Evolutionary conservation across 2,113 vertebrate species (phyloP).

Genomic region (Rhagologus leucostigma): DNA sequence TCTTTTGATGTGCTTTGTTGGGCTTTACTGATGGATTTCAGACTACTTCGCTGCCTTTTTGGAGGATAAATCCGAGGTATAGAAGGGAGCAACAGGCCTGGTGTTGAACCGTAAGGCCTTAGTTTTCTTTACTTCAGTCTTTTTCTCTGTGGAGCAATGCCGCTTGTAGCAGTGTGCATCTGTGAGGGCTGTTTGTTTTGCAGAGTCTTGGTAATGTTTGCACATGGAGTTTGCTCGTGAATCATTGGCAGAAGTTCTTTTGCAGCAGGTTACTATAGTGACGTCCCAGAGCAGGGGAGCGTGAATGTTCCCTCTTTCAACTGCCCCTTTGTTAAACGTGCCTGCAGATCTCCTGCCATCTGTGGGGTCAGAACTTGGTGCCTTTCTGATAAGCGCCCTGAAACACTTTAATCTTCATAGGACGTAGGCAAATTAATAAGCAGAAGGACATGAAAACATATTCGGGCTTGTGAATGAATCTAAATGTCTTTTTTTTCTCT

Average conservation of each 20-base stretch:
- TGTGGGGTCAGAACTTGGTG: neutral
- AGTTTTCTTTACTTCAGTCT: neutral
- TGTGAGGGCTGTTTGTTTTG: neutral
- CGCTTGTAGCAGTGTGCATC: neutral
- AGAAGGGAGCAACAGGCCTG: neutral
- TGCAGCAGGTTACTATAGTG: constrained; percentile 36
- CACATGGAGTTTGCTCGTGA: neutral
- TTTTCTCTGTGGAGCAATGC: neutral
- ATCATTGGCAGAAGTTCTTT: constrained; percentile 21
- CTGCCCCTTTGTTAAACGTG: neutral
- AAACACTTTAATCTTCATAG: neutral
- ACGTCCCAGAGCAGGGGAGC: neutral
- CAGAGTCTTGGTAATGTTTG: neutral
- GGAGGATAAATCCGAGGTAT: neutral
- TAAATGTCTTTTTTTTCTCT: neutral
- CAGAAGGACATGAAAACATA: neutral
- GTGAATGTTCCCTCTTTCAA: neutral
- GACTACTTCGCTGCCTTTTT: neutral
- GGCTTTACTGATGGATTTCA: neutral
- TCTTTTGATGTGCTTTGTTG: neutral
- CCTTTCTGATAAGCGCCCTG: neutral
- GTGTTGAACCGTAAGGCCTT: neutral
- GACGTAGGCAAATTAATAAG: neutral
- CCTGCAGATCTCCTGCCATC: neutral
- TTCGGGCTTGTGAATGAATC: neutral